phyloP scores from a whole-genome alignment of 2,113 vertebrate species.

The Pachyramphus minor region DNA sequence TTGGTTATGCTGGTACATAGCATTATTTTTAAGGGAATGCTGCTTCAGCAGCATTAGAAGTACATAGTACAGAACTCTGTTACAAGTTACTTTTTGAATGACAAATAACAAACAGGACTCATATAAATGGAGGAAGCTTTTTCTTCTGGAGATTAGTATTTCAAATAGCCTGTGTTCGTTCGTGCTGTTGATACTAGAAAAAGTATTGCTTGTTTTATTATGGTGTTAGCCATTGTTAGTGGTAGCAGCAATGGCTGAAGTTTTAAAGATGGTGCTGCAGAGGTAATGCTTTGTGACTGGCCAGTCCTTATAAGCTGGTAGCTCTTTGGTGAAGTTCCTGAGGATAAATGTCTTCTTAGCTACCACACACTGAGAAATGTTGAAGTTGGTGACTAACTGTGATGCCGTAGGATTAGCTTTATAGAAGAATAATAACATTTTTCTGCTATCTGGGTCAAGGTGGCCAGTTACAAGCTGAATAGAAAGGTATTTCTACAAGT shows the following conservation, averaged over 20 bases:
- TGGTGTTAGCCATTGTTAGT: background rate
- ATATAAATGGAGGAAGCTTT: background rate
- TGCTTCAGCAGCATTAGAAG: background rate
- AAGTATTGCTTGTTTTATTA: background rate
- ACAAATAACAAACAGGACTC: background rate
- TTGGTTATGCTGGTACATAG: background rate
- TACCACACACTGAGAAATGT: background rate
- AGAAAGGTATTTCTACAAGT: background rate
- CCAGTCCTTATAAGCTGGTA: background rate
- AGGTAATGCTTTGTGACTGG: background rate
- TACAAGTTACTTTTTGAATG: background rate
- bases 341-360: background rate
- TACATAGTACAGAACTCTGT: background rate
- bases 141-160: background rate
- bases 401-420: background rate
- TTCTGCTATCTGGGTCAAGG: background rate
- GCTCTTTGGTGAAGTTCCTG: background rate
- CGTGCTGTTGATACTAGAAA: background rate
- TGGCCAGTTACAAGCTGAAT: background rate
- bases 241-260: background rate
- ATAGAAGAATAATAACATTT: background rate
- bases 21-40: background rate
- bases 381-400: background rate
- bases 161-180: background rate
- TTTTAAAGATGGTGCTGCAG: background rate